Base-by-base conservation (phyloP, 1,140 invertebrate species). In the Pseudoatta argentina region DNA sequence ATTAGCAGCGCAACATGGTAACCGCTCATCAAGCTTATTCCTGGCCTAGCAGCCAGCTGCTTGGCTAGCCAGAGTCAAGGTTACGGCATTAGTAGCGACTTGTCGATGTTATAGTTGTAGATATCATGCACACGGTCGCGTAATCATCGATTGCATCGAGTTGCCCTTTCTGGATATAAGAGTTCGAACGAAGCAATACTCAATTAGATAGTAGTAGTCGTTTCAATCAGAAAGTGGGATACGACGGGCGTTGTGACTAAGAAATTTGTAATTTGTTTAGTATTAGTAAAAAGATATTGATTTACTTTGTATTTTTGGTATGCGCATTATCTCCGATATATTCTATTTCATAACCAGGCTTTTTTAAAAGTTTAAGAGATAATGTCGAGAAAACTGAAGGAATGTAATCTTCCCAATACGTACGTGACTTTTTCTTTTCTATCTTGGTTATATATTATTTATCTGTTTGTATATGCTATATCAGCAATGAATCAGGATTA, bases 61-160 rank as follows among this genome's bases (percentile, higher is more conserved):
- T 93, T 88, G 91, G 90, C 93, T 93, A 91, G 88, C 94, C 94
- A 94, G 93, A 94, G 94, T 94, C 94, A 94, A 94, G 94, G 94
- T 94, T 93, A 94, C 75, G 89, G 91, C 88, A 93, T 94, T 94
- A 94, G 92, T 88, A 93, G 72, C 66, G 85, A 87, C 82, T 86
- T 77, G 81, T 88, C 88, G 64, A 77, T 79, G 72, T 51, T 55
- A 59, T 75, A 88, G 51, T 69, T 63, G 88, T 87, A 73, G 63
- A 77, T 90, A 87, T 90, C 79, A 57, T 57, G 71, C 64, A 87
- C 66, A 53, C 7, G 24, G 30, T 79, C 71, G 64, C 63, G n/a
- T 63, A 55, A 51, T 12, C 59, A 51, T 59, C 63, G 51, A 64
- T 61, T 59, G 21, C 57, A 76, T 66, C 44, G 61, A 8, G 12